phyloP scores from a whole-genome alignment of 2,113 vertebrate genomes.

The Phalacrocorax brasilianus region DNA sequence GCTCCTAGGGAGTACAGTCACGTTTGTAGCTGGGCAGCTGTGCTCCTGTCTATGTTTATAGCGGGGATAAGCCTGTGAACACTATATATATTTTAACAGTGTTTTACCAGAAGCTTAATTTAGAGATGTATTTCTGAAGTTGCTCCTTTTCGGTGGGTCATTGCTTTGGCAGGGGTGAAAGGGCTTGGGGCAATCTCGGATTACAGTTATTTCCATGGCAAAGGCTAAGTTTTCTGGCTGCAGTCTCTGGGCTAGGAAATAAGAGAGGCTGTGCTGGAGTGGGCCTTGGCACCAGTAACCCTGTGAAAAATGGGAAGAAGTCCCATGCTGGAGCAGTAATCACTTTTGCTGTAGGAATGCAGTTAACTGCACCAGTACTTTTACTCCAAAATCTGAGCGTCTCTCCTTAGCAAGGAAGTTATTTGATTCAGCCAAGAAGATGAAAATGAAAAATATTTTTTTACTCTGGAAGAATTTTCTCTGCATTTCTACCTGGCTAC shows the following conservation, averaged over 20 bases:
- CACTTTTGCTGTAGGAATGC: neutral
- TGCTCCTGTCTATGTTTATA: neutral
- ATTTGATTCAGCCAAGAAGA: neutral
- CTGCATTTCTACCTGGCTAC: neutral
- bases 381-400: neutral
- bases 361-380: neutral
- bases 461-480: neutral
- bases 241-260: neutral
- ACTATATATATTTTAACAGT: neutral
- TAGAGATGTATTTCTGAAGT: neutral
- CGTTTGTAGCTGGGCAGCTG: neutral
- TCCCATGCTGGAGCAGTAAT: neutral
- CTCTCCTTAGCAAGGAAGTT: neutral
- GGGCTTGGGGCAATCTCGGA: neutral
- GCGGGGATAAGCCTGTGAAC: neutral
- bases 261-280: neutral
- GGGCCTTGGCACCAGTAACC: neutral
- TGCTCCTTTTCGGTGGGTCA: neutral
- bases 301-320: neutral
- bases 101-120: neutral
- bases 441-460: neutral
- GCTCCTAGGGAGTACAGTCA: neutral
- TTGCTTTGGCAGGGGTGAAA: neutral
- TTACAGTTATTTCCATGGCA: neutral
- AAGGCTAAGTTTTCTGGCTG: neutral